phyloP scores from a whole-genome alignment of 2,888 invertebrate species.

The Ischnus inquisitorius region DNA sequence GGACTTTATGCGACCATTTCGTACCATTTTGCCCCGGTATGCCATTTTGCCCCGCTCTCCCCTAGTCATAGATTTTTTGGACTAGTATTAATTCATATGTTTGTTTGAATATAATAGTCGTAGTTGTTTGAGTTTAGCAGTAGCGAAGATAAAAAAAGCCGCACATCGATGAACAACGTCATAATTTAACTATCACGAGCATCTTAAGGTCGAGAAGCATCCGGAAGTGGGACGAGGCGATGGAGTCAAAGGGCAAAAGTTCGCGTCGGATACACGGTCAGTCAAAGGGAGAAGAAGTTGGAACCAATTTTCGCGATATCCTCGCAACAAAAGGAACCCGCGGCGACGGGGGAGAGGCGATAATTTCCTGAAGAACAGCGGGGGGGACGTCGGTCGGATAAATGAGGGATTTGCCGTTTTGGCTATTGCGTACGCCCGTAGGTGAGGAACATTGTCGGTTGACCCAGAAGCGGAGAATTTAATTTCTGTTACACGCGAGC shows the following conservation, averaged over 20 bases:
- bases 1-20: no score
- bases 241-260: constrained; percentile 26
- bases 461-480: constrained; percentile 49
- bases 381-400: not conserved
- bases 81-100: no score
- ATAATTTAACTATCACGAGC: not conserved
- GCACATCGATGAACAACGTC: not conserved
- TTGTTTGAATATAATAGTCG: no score
- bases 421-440: constrained; percentile 1
- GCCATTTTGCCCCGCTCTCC: no score
- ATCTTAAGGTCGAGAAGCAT: not conserved
- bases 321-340: constrained; percentile 3
- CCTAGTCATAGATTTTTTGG: no score
- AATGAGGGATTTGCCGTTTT: constrained; percentile 23
- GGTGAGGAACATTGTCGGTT: constrained; percentile 8
- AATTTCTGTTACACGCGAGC: constrained; percentile 42
- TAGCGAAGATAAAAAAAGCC: not conserved
- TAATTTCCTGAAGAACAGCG: constrained; percentile 33
- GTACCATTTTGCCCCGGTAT: no score
- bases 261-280: constrained; percentile 20
- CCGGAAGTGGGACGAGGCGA: not conserved
- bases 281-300: constrained; percentile 10
- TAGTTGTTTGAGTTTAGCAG: not conserved
- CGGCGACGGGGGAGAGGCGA: not conserved
- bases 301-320: constrained; percentile 21